phyloP scores from a whole-genome alignment of 2,888 invertebrate species.

The Agonopterix heracliana region DNA sequence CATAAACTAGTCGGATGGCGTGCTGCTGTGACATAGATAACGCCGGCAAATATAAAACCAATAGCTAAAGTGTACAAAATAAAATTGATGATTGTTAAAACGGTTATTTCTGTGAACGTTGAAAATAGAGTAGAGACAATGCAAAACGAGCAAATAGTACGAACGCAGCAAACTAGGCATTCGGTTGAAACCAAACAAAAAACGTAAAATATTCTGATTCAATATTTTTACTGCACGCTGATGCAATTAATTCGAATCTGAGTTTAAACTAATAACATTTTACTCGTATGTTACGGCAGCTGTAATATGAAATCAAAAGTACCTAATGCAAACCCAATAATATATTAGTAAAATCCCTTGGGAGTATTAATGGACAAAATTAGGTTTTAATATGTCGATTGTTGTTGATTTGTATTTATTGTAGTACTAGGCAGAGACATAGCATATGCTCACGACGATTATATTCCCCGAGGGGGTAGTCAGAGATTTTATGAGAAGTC shows the following conservation, averaged over 20 bases:
- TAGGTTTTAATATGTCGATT: too few species aligned
- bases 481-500: too few species aligned
- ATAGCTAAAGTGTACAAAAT: conserved; percentile 21
- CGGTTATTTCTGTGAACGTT: conserved; percentile 17
- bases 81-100: conserved; percentile 35
- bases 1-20: conserved; percentile 1
- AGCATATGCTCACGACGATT: too few species aligned
- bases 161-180: conserved; percentile 9
- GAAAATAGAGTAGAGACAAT: conserved; percentile 32
- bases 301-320: too few species aligned
- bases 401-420: too few species aligned
- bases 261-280: conserved; percentile 6
- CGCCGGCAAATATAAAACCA: conserved; percentile 1
- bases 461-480: too few species aligned
- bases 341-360: too few species aligned
- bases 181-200: not conserved
- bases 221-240: conserved; percentile 14
- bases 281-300: not conserved
- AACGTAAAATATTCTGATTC: conserved; percentile 11
- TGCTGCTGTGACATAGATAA: not conserved
- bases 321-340: too few species aligned
- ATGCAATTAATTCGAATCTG: conserved; percentile 8
- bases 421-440: too few species aligned
- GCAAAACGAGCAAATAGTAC: conserved; percentile 21
- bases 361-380: too few species aligned